Base-by-base conservation (phyloP, 92 coral and sea anemone species). In the Pocillopora meandrina region DNA sequence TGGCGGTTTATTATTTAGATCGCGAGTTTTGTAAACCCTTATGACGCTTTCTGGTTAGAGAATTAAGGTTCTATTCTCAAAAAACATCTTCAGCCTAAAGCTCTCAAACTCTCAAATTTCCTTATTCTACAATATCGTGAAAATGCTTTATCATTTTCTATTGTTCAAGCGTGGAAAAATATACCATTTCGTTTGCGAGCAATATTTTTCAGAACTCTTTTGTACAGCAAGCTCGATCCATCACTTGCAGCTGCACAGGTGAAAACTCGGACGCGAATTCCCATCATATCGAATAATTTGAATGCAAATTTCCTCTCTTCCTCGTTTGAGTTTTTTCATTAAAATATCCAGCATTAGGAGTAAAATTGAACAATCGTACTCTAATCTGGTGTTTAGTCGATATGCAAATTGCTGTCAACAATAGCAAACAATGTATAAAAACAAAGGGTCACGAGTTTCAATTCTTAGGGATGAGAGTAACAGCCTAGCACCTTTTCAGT, bases 121-220 rank as follows among this genome's bases (percentile, higher is more conserved):
- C 31, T 21, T 26, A 33, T 3, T 15, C 17, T 33, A 59, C 5
- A 63, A 62, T 23, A 31, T 60, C 7, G 35, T 20, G 18, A 33
- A 73, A 82, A 61, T 74, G 86, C 86, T 19, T 74, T 60, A 72
- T 83, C 86, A 83, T 72, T 79, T 49, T 18, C 2, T 12, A n/a
- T 17, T 63, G 60, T 20, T 23, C 34, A 73, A 36, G 80, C 72
- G 33, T 83, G 74, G 52, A 42, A 73, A 62, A 18, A 7, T 81
- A 9, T 55, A 55, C 73, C 1, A 9, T 18, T 7, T 74, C 56
- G 60, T 74, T 74, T 74, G 34, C 35, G 17, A 19, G 61, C 64
- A 20, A 74, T 52, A 52, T 74, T 74, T 9, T 26, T 57, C 19
- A 74, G 13, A 49, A 34, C 18, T 74, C 20, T 70, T 6, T 18